Evolutionary conservation across 2,888 invertebrate species (phyloP).

Genomic region (Drosophila glabriapex): DNA sequence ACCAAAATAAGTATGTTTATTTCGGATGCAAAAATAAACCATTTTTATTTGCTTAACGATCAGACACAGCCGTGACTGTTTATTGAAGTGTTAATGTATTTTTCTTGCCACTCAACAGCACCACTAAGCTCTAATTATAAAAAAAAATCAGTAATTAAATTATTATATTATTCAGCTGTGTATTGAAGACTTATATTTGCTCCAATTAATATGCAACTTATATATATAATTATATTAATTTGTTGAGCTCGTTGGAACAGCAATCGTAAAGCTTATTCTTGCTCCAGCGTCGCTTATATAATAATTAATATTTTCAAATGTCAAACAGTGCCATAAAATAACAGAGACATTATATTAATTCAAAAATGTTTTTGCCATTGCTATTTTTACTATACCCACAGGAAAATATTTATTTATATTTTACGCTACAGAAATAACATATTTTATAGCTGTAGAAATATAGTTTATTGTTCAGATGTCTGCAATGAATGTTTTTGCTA

Average conservation of each 20-base stretch:
- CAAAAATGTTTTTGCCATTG: neutral
- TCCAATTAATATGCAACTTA: neutral
- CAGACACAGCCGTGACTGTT: neutral
- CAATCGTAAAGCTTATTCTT: neutral
- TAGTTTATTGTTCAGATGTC: neutral
- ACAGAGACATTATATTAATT: neutral
- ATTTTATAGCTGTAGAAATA: neutral
- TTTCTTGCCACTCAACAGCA: neutral
- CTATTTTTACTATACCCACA: neutral
- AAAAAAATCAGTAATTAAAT: neutral
- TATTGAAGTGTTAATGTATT: neutral
- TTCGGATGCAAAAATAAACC: neutral
- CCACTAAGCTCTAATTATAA: neutral
- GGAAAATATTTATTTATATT: conserved; percentile 6
- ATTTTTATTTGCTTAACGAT: neutral
- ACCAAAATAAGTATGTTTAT: neutral
- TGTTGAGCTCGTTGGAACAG: neutral
- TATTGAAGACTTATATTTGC: neutral
- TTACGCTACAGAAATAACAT: neutral
- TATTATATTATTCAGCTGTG: neutral
- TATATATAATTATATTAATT: neutral
- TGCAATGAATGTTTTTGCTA: conserved; percentile 45
- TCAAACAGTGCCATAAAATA: neutral
- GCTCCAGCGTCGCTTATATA: neutral
- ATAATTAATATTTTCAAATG: neutral